phyloP scores from a whole-genome alignment of 2,888 invertebrate species.

The Mythimna lalbum region DNA sequence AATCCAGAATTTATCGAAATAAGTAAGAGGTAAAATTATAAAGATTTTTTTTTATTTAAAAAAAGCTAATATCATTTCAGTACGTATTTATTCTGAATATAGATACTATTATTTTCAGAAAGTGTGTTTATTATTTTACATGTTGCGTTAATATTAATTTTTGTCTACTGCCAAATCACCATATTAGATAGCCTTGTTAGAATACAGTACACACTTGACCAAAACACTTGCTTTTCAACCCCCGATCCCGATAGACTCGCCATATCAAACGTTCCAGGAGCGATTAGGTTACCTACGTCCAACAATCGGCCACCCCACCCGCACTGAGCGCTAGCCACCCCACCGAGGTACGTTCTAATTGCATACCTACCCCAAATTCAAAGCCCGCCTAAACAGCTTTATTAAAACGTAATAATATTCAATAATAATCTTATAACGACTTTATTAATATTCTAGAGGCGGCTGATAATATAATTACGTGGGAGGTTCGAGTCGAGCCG shows the following conservation, averaged over 20 bases:
- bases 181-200: no score
- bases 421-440: slow-evolving; percentile 39
- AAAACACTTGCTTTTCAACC: neutral
- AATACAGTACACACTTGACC: neutral
- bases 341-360: slow-evolving; percentile 27
- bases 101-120: no score
- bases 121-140: no score
- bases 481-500: slow-evolving; percentile 28
- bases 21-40: no score
- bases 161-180: no score
- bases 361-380: slow-evolving; percentile 46
- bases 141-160: no score
- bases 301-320: slow-evolving; percentile 20
- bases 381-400: slow-evolving; percentile 38
- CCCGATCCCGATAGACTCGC: neutral
- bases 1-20: no score
- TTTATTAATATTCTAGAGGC: slow-evolving; percentile 42
- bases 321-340: slow-evolving; percentile 10
- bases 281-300: slow-evolving; percentile 3
- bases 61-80: no score
- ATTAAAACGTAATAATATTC: slow-evolving; percentile 51
- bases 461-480: slow-evolving; percentile 43
- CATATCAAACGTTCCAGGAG: slow-evolving; percentile 24
- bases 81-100: no score
- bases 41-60: no score